A percentile compares a stretch with the other conserved stretches of the same genome.
These are phyloP conservation scores for Charanyca ferruginea DNA, from an alignment of 2,888 invertebrate genomes.

Conservation along the genomic window DNA sequence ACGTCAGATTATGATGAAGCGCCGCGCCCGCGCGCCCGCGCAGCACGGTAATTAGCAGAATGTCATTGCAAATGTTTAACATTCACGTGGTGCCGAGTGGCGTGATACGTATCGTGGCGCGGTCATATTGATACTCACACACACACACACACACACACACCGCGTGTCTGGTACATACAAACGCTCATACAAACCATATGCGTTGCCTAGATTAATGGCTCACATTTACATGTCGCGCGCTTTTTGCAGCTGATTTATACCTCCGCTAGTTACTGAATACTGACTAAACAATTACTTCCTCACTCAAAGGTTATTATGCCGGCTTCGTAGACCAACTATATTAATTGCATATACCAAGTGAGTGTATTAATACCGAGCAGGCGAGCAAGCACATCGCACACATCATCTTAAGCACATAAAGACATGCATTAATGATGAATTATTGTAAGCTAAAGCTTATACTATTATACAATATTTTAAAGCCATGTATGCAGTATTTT, in stretches of 20 bases:
- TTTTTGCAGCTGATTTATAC: constrained; percentile 53
- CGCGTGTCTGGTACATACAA: constrained; percentile 20
- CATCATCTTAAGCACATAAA: constrained; percentile 6
- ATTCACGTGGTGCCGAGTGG: constrained; percentile 69
- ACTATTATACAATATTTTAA: constrained; percentile 10
- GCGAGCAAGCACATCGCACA: constrained; percentile 39
- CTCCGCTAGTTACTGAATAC: constrained; percentile 37
- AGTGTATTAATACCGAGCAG: constrained; percentile 38
- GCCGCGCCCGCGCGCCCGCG: neutral
- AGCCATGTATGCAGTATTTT: neutral
- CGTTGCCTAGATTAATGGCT: constrained; percentile 56
- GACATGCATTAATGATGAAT: constrained; percentile 5
- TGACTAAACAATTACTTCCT: constrained; percentile 46
- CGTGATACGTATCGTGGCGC: constrained; percentile 76
- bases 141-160: neutral
- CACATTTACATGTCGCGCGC: constrained; percentile 62
- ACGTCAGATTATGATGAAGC: neutral
- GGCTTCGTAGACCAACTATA: constrained; percentile 18
- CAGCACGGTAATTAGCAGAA: constrained; percentile 69
- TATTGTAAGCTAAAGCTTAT: constrained; percentile 11
- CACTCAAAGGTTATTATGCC: constrained; percentile 25
- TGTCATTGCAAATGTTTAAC: constrained; percentile 78
- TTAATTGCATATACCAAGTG: constrained; percentile 28
- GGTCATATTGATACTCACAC: constrained; percentile 74
- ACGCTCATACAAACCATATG: constrained; percentile 53